Conservation (phyloP, 2,888 invertebrate species). For the Parelbella ahira region DNA sequence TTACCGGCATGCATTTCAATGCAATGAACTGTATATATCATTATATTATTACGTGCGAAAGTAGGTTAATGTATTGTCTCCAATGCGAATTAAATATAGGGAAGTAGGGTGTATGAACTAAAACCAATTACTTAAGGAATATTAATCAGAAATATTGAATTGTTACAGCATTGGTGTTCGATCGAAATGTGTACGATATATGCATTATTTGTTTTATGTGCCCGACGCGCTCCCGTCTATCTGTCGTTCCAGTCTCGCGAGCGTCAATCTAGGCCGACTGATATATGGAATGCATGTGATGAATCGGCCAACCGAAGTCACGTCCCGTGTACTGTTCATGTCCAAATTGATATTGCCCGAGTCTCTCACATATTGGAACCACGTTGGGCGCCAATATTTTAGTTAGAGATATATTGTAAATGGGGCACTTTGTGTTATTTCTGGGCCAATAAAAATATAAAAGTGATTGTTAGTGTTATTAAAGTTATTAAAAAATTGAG, state of each 20-base stretch:
- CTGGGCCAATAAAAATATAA: no score
- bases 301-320: conserved; percentile 18
- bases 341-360: conserved; percentile 19
- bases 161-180: no score
- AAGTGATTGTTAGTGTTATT: no score
- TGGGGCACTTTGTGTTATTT: no score
- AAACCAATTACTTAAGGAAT: no score
- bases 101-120: conserved; percentile 1
- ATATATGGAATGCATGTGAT: conserved; percentile 20
- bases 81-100: conserved; percentile 6
- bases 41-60: conserved; percentile 1
- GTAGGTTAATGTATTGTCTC: conserved; percentile 13
- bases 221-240: conserved; percentile 8
- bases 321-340: conserved; percentile 9
- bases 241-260: conserved; percentile 5
- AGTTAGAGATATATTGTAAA: no score
- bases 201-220: neutral
- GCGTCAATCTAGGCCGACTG: conserved; percentile 10
- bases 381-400: conserved; percentile 17
- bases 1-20: conserved; percentile 14
- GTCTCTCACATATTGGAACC: conserved; percentile 14
- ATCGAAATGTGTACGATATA: no score
- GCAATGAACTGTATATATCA: conserved; percentile 8
- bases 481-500: no score
- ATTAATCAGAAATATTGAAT: no score